Conservation (phyloP, 2,113 vertebrate species). For the Syngnathoides biaculeatus region DNA sequence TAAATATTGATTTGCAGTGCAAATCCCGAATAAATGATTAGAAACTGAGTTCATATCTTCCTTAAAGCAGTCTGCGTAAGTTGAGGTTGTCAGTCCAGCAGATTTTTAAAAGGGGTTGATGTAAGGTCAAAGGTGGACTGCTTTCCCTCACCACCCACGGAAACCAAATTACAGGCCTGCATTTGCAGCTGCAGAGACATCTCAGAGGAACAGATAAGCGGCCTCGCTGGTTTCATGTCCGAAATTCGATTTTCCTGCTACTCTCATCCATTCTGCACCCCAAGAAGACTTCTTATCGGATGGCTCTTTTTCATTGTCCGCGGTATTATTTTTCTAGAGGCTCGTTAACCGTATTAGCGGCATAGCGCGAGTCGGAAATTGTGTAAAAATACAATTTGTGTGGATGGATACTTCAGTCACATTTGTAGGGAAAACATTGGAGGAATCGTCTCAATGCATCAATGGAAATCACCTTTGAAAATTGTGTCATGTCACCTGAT, state of each 20-base stretch:
- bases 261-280: not conserved
- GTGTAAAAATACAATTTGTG: not conserved
- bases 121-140: conserved; percentile 4
- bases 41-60: not conserved
- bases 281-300: not conserved
- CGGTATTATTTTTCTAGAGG: not conserved
- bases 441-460: not conserved
- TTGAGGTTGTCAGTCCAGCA: not conserved
- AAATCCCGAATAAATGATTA: not conserved
- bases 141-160: conserved; percentile 11
- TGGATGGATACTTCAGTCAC: not conserved
- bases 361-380: not conserved
- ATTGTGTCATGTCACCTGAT: not conserved
- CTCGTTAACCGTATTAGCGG: not conserved
- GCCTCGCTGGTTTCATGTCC: conserved; percentile 18
- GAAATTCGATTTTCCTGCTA: conserved; percentile 20
- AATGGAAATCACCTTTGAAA: not conserved
- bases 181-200: conserved; percentile 18
- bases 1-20: not conserved
- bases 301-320: not conserved
- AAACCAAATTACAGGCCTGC: conserved; percentile 17
- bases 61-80: not conserved
- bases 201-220: conserved; percentile 22
- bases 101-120: not conserved
- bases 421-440: not conserved